Base-by-base conservation (phyloP, 2,797 vertebrate species). In the Sebastes kiyomatsui region DNA sequence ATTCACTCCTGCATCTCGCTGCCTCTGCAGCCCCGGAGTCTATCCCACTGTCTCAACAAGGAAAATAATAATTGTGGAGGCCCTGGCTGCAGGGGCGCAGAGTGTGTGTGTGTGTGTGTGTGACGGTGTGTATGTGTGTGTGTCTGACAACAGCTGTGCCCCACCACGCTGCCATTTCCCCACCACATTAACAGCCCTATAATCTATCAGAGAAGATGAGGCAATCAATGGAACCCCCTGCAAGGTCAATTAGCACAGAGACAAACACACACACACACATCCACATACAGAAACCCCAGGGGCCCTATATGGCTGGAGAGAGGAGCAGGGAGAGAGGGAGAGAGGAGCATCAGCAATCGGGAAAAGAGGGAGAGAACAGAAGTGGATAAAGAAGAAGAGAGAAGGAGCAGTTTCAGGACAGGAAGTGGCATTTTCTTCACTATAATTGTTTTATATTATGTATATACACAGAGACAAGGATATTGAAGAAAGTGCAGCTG, bases 171-270 rank as follows among this genome's bases (percentile, higher is more conserved):
- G 97, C 97, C 97, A 99, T 98, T 98, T 97, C 96, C 96, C 96
- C 95, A 95, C 96, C 97, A 98, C 98, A 98, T 98, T 98, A 99
- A 98, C 97, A 96, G 96, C 96, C 97, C 97, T 97, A 97, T 99
- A 98, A 98, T 99, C 98, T 98, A 98, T 98, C 97, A 98, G 97
- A 97, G 97, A 95, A 97, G 96, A 98, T 98, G 97, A 98, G 96
- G 96, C 97, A 98, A 98, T 98, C 97, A 97, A 97, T 97, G 96
- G 93, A 96, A 88, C 92, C 93, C 94, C 97, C 96, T 92, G 95
- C 97, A 98, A 98, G 97, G 97, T 99, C 98, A 98, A 98, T 98
- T 98, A 97, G 89, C 84, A 79, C 87, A 84, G 82, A 87, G 76
- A 80, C 87, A 85, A 75, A 80, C 73, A 86, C 84, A 80, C 82